A percentile compares a stretch with the other conserved stretches of the same genome.
Conservation (phyloP, 2,888 invertebrate genomes). For the Eristalis arbustorum region DNA sequence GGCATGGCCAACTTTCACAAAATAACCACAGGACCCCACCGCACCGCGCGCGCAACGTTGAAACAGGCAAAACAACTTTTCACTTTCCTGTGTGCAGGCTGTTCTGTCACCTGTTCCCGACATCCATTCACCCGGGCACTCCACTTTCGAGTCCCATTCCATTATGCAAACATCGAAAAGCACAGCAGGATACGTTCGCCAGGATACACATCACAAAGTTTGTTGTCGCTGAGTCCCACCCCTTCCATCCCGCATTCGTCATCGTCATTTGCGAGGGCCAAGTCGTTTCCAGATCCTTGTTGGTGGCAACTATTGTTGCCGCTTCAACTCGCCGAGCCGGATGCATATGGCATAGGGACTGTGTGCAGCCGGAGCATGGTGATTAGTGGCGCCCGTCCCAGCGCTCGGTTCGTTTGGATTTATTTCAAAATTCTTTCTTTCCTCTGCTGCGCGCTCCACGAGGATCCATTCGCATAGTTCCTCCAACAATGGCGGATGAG, state of each 20-base stretch:
- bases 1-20: not conserved
- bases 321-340: constrained; percentile 10
- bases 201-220: constrained; percentile 48
- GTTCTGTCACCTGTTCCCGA: constrained; percentile 56
- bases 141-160: constrained; percentile 22
- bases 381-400: constrained; percentile 20
- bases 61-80: not conserved
- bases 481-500: constrained; percentile 27
- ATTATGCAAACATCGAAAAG: constrained; percentile 59
- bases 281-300: constrained; percentile 36
- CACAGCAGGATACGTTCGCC: constrained; percentile 55
- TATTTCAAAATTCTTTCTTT: constrained; percentile 20
- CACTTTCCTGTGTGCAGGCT: constrained; percentile 2
- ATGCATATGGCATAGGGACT: constrained; percentile 41
- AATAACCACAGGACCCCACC: too few relatives aligned
- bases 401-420: constrained; percentile 24
- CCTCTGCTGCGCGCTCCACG: constrained; percentile 12
- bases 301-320: constrained; percentile 42
- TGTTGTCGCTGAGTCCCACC: not conserved
- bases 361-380: constrained; percentile 9
- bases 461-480: constrained; percentile 26
- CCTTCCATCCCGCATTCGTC: constrained; percentile 8
- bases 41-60: too few relatives aligned
- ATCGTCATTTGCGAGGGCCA: not conserved
- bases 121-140: constrained; percentile 18